These are phyloP conservation scores for Wiebesia pumilae DNA, from an alignment of 1,140 invertebrate species.

Conservation along the genomic window DNA sequence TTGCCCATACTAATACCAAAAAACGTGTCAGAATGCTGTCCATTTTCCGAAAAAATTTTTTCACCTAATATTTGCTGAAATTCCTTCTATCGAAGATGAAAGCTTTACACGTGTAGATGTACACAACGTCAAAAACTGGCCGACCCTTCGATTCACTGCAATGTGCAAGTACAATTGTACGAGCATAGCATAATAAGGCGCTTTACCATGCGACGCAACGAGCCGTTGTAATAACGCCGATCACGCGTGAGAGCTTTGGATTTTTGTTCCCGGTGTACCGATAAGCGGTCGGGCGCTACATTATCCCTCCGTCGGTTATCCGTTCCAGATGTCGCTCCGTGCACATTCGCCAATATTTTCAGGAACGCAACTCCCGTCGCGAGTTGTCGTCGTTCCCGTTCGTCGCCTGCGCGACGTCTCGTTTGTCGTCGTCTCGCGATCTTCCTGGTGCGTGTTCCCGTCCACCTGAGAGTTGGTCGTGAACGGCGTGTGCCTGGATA, in stretches of 20 bases:
- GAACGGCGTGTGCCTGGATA: background rate
- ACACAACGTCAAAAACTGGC: no score
- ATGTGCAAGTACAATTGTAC: no score
- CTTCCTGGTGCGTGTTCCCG: background rate
- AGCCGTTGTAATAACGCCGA: background rate
- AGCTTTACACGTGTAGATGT: no score
- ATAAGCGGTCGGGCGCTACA: background rate
- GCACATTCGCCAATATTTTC: conserved; percentile 38
- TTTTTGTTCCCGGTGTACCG: background rate
- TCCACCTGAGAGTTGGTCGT: background rate
- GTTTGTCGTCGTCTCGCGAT: background rate
- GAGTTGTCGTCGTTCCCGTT: conserved; percentile 5
- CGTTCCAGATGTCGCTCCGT: conserved; percentile 15
- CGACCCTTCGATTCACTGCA: no score
- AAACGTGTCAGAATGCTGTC: no score
- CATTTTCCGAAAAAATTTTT: no score
- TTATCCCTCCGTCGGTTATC: background rate
- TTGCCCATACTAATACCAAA: no score
- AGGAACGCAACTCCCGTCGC: conserved; percentile 30
- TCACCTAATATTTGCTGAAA: no score
- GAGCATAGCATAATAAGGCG: no score
- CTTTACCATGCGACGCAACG: no score
- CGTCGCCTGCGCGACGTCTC: background rate
- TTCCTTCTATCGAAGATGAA: no score
- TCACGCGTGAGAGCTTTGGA: background rate